Evolutionary conservation across 2,888 invertebrate genomes (phyloP), one percentile per base, ranked within the genome.

Genomic region (Suillia variegata): DNA sequence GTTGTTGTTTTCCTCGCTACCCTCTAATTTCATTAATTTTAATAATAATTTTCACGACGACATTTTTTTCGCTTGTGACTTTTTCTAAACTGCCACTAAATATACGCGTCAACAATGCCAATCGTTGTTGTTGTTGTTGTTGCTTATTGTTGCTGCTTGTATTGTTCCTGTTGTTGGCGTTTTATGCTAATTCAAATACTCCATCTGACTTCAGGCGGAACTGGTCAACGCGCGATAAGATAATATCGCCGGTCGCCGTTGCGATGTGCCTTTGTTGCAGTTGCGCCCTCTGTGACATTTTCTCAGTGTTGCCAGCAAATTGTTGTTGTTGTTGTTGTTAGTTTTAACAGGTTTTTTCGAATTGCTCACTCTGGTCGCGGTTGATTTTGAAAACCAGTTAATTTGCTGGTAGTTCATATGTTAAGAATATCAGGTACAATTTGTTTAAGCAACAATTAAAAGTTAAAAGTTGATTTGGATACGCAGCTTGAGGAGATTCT

Each of bases 151-250:
- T n/a, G n/a, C n/a, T n/a, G n/a, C n/a, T n/a, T n/a, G n/a, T n/a
- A n/a, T n/a, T n/a, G n/a, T n/a, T n/a, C n/a, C n/a, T n/a, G n/a
- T n/a, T n/a, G n/a, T n/a, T n/a, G n/a, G n/a, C n/a, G n/a, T n/a
- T n/a, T 53, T 61, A 63, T 63, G 63, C 59, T 58, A 63, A 63
- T 61, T 60, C 42, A 10, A 56, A 33, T 51, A 54, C 49, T 38
- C 56, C 42, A 54, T 54, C 57, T 62, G 34, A 55, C 18, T 47
- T 58, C 63, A 52, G 57, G 61, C 56, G 61, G 61, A 63, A 63
- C 58, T 56, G 51, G 45, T 15, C 12, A 18, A 42, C 24, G 15
- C 10, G n/a, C n/a, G n/a, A n/a, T n/a, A n/a, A n/a, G n/a, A n/a
- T n/a, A n/a, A n/a, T n/a, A n/a, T n/a, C n/a, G n/a, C n/a, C n/a